Conservation (phyloP, 2,888 invertebrate genomes). For the Eupithecia inturbata region DNA sequence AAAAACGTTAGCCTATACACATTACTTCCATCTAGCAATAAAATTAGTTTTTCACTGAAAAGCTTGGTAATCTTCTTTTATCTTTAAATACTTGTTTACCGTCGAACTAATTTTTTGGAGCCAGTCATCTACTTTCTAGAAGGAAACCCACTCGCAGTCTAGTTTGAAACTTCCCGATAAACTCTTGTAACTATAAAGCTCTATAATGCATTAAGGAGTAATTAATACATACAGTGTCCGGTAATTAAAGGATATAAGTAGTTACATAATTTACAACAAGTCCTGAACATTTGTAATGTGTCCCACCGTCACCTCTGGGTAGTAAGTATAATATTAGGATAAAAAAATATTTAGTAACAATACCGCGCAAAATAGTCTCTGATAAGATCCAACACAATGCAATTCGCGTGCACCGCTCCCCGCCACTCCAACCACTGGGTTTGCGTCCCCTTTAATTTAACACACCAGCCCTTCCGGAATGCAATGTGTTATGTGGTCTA, state of each 20-base stretch:
- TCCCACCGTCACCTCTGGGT: no score
- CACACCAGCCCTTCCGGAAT: not conserved
- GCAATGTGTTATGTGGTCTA: not conserved
- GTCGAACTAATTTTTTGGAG: not conserved
- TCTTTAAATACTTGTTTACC: conserved; percentile 4
- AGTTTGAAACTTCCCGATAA: not conserved
- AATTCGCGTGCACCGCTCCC: no score
- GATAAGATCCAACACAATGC: no score
- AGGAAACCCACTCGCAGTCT: not conserved
- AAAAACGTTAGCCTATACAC: not conserved
- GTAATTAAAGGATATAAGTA: no score
- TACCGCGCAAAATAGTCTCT: no score
- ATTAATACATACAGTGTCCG: no score
- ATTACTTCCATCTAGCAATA: no score
- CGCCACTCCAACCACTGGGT: not conserved
- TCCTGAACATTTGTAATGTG: not conserved
- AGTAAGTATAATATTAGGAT: no score
- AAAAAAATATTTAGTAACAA: no score
- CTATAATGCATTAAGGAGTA: no score
- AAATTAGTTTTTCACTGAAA: not conserved
- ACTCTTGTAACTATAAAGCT: no score
- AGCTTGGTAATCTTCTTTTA: not conserved
- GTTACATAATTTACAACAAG: not conserved
- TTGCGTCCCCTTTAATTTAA: not conserved
- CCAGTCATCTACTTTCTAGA: not conserved